These are phyloP conservation scores for Donacobius atricapilla DNA, from an alignment of 2,113 vertebrate species.

Conservation along the genomic window DNA sequence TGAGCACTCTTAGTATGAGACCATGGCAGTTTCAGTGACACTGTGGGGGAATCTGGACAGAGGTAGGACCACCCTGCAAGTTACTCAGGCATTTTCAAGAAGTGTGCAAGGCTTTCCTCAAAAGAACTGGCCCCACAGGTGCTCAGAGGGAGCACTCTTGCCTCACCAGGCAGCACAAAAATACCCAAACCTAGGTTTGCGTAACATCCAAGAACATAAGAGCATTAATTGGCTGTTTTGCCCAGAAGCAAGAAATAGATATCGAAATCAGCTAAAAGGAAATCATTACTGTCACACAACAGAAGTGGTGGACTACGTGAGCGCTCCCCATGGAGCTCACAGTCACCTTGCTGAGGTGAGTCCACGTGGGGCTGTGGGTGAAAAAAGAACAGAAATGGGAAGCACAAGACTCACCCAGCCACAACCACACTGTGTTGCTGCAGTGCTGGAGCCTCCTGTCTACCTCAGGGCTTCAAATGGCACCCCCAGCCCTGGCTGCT, in stretches of 20 bases:
- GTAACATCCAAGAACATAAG: background rate
- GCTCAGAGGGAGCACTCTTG: background rate
- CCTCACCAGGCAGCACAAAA: background rate
- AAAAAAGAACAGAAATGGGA: background rate
- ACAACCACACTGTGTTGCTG: accelerated
- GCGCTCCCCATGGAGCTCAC: background rate
- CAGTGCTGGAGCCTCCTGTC: background rate
- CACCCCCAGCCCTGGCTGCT: background rate
- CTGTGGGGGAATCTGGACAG: background rate
- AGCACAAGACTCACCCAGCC: background rate
- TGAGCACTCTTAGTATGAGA: background rate
- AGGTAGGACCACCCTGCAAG: background rate
- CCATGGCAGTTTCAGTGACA: background rate
- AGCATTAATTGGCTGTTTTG: background rate
- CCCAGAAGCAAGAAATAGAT: background rate
- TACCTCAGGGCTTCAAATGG: background rate
- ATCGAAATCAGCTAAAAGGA: background rate
- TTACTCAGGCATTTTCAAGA: background rate
- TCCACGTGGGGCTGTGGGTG: accelerated
- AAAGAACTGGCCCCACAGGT: background rate
- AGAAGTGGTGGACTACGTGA: accelerated
- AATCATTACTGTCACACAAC: background rate
- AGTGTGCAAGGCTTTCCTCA: background rate
- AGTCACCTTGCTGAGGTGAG: background rate
- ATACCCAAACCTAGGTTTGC: background rate